phyloP scores from a whole-genome alignment of 1,140 invertebrate species.

The Scaptodrosophila lebanonensis region DNA sequence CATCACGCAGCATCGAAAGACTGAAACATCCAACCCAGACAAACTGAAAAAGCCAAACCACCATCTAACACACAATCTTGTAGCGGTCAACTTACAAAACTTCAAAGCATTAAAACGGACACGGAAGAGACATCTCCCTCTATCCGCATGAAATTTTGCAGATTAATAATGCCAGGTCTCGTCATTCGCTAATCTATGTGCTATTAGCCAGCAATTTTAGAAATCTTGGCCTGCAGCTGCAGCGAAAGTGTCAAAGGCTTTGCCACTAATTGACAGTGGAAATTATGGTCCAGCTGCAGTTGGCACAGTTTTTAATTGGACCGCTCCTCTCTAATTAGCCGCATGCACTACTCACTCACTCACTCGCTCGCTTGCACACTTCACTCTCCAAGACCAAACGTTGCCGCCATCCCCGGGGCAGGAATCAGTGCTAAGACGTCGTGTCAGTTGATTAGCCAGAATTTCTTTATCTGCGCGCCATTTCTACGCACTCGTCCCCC shows the following conservation, averaged over 20 bases:
- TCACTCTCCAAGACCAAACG: background rate
- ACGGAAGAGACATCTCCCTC: too few relatives aligned
- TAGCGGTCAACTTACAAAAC: conserved; percentile 20
- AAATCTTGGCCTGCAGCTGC: background rate
- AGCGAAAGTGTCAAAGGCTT: conserved; percentile 22
- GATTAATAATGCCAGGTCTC: too few relatives aligned
- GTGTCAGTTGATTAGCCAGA: conserved; percentile 19
- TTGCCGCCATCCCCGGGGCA: too few relatives aligned
- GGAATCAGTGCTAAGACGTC: too few relatives aligned
- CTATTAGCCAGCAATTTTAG: background rate
- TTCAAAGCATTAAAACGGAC: too few relatives aligned
- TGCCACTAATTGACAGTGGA: conserved; percentile 23
- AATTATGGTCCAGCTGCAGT: too few relatives aligned
- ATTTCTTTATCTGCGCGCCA: conserved; percentile 45
- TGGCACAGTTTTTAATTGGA: conserved; percentile 32
- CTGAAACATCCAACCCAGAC: conserved; percentile 1
- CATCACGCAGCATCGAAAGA: background rate
- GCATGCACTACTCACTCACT: conserved; percentile 3
- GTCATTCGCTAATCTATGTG: too few relatives aligned
- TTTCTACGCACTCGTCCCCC: conserved; percentile 34
- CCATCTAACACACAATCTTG: background rate
- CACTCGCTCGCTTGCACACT: background rate
- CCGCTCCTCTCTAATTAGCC: conserved; percentile 40
- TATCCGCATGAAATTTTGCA: too few relatives aligned
- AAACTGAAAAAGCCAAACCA: background rate